These are phyloP conservation scores for Hydropsyche betteni DNA, from an alignment of 2,888 invertebrate species.

Conservation along the genomic window DNA sequence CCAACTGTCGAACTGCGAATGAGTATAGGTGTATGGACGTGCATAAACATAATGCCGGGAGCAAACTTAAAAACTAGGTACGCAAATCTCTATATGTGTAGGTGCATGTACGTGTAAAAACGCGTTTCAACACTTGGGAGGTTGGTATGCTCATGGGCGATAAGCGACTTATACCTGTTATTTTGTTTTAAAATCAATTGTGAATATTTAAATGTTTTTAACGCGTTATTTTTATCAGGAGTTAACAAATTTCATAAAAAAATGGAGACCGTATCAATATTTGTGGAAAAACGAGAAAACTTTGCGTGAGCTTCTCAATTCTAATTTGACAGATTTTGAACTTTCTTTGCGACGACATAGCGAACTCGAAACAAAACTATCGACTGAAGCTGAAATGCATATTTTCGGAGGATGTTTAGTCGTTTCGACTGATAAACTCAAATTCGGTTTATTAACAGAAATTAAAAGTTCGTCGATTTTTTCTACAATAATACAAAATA, in stretches of 20 bases:
- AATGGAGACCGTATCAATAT: constrained; percentile 89
- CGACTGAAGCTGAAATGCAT: constrained; percentile 77
- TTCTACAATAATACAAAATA: constrained; percentile 33
- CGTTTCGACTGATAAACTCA: constrained; percentile 83
- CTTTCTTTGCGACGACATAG: constrained; percentile 76
- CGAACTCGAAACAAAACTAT: constrained; percentile 77
- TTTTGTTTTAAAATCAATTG: too few relatives aligned
- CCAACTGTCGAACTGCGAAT: too few relatives aligned
- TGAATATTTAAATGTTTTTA: not conserved
- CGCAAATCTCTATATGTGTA: too few relatives aligned
- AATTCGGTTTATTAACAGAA: constrained; percentile 84
- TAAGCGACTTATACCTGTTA: too few relatives aligned
- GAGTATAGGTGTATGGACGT: too few relatives aligned
- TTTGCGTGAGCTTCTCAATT: constrained; percentile 78
- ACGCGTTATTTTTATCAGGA: constrained; percentile 67
- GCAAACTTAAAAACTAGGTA: too few relatives aligned
- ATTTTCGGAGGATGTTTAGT: constrained; percentile 78
- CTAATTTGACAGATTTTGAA: constrained; percentile 80
- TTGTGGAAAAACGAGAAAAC: constrained; percentile 87
- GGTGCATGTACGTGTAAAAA: too few relatives aligned
- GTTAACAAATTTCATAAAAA: constrained; percentile 79
- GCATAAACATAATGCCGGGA: too few relatives aligned
- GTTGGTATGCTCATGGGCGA: too few relatives aligned
- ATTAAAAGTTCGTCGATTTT: constrained; percentile 69
- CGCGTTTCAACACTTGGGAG: too few relatives aligned